phyloP scores from a whole-genome alignment of 2,113 vertebrate genomes.

The Cnemophilus loriae region DNA sequence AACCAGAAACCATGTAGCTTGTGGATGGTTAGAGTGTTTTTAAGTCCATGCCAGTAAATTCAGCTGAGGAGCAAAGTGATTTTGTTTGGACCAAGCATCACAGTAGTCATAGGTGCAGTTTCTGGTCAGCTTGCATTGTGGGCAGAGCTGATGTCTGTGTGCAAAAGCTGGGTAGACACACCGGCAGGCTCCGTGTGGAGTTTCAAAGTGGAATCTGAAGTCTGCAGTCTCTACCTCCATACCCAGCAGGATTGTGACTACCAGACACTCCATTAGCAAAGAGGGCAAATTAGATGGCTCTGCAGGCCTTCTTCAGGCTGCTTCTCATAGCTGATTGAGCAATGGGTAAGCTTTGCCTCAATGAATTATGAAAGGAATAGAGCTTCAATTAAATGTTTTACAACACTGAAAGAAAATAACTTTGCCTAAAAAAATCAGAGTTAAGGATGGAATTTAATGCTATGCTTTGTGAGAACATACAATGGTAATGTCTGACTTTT shows the following conservation, averaged over 20 bases:
- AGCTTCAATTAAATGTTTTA: neutral
- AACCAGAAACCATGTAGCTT: neutral
- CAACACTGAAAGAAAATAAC: neutral
- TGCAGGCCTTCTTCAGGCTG: neutral
- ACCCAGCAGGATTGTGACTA: neutral
- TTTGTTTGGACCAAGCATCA: neutral
- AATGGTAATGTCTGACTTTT: neutral
- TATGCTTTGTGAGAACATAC: neutral
- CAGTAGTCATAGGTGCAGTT: neutral
- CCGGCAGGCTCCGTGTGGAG: neutral
- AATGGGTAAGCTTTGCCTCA: neutral
- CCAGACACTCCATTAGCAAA: neutral
- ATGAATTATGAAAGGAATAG: neutral
- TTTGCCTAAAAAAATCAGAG: neutral
- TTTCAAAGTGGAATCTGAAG: neutral
- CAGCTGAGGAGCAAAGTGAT: neutral
- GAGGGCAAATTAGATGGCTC: neutral
- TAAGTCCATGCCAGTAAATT: neutral
- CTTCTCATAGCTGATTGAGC: neutral
- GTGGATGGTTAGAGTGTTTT: neutral
- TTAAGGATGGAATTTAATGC: neutral
- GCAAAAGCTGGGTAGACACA: neutral
- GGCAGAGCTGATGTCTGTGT: neutral
- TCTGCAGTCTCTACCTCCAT: neutral
- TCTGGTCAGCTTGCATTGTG: neutral